These are phyloP conservation scores for Labeo rohita DNA, from an alignment of 2,113 vertebrate species.

Conservation along the genomic window DNA sequence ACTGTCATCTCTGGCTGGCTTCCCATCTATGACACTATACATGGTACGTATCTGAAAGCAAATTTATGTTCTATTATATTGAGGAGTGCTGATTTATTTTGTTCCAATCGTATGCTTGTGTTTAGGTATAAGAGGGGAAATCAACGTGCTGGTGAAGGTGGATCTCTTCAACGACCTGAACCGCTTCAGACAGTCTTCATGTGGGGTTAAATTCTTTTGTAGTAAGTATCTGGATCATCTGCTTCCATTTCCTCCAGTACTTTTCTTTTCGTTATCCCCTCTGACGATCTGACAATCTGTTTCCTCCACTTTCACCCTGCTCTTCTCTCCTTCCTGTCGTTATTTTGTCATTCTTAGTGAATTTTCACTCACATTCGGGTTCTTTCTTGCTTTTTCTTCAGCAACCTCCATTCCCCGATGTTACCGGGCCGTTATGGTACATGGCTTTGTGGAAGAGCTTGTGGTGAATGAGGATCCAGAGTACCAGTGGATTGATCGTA, in stretches of 20 bases:
- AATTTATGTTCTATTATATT: neutral
- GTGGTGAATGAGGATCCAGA: slow-evolving; percentile 99
- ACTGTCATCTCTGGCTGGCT: slow-evolving; percentile 98
- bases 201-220: slow-evolving; percentile 98
- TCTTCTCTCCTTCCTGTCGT: neutral
- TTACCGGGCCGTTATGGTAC: slow-evolving; percentile 89
- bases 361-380: slow-evolving; percentile 3
- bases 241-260: neutral
- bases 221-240: slow-evolving; percentile 80
- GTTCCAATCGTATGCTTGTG: slow-evolving; percentile 19
- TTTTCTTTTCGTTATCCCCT: too few relatives aligned
- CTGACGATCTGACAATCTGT: neutral
- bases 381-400: slow-evolving; percentile 56
- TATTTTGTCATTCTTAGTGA: neutral
- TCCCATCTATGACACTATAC: slow-evolving; percentile 98
- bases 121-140: slow-evolving; percentile 95
- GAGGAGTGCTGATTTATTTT: neutral
- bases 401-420: slow-evolving; percentile 93
- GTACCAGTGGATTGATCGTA: slow-evolving; percentile 98
- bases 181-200: slow-evolving; percentile 96
- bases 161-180: slow-evolving; percentile 99
- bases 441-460: slow-evolving; percentile 97
- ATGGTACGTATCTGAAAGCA: slow-evolving; percentile 77
- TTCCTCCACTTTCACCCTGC: neutral
- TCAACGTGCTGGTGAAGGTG: slow-evolving; percentile 95